Conservation (phyloP, 2,113 vertebrate species). For the Mobula hypostoma region DNA sequence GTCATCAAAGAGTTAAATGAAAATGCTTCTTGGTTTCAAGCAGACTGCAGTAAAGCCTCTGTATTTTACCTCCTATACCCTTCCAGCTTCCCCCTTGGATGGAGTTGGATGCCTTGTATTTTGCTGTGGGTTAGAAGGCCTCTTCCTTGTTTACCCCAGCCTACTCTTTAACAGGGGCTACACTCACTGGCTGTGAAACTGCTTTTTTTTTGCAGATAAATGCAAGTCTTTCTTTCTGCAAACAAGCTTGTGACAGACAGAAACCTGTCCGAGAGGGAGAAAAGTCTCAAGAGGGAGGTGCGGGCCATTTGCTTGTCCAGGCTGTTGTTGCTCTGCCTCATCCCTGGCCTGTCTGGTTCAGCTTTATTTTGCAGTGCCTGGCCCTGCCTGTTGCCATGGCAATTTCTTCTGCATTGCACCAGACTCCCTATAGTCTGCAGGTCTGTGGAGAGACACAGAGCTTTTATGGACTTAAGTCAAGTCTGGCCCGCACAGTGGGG, state of each 20-base stretch:
- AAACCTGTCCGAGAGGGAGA: neutral
- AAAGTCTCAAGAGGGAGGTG: neutral
- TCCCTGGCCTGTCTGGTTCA: neutral
- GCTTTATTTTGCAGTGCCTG: constrained; percentile 40
- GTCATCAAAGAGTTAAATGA: neutral
- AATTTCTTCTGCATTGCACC: constrained; percentile 75
- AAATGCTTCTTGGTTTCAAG: neutral
- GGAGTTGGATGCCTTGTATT: neutral
- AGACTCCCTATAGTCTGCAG: constrained; percentile 57
- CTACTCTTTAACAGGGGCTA: neutral
- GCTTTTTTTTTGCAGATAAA: no score
- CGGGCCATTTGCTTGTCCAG: neutral
- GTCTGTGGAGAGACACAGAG: constrained; percentile 11
- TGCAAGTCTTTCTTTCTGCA: no score
- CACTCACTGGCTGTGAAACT: no score
- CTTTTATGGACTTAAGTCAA: neutral
- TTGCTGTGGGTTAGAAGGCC: neutral
- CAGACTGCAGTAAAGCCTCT: neutral
- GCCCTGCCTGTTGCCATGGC: constrained; percentile 68
- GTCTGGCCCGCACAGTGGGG: neutral
- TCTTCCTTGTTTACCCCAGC: neutral
- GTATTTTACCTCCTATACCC: neutral
- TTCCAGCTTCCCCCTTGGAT: neutral
- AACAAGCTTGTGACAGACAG: neutral
- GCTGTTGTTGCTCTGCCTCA: neutral